Evolutionary conservation across 2,888 invertebrate species (phyloP), one percentile per base, ranked within the genome.

Genomic region (Polymixis flavicincta): DNA sequence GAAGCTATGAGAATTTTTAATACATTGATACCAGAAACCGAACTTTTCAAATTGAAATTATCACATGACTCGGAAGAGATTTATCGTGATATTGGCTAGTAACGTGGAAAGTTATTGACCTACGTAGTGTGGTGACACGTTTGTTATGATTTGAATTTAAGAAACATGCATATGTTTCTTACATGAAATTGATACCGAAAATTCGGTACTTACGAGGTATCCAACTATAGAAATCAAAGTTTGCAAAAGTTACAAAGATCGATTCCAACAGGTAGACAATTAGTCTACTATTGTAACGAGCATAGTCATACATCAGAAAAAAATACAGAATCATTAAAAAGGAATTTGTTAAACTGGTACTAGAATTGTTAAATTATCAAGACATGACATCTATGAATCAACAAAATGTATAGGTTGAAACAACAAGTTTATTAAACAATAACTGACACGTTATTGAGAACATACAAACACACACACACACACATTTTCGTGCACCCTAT

Each of bases 301-400:
- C 13, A 3, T 28, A n/a, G 42, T 13, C 60, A 54, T 55, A 17
- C 7, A 55, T 54, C 45, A 59, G 25, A 66, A 72, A 66, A 74
- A 9, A 50, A 6, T 25, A 11, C 55, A 28, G 32, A 28, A 48
- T 32, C 57, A 68, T 67, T 68, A 63, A 74, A 78, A 80, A 50
- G 2, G 25, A 59, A 60, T 54, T 65, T 19, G n/a, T 55, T 55
- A 54, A 54, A 65, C 32, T 42, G 32, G 50, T n/a, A 17, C 59
- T 25, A 50, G 32, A 60, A 55, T 69, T 17, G 50, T 65, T 64
- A 32, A 54, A 64, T 25, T 42, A 79, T 80, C 80, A 55, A 80
- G 68, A 69, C 74, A 74, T 57, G 78, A 64, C 67, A 78, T 75
- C 14, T 75, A 50, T 65, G 60, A 69, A 80, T 64, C 50, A 78